Evolutionary conservation across 1,140 invertebrate species (phyloP), one percentile per base, ranked within the genome.

Genomic region (Drosophila littoralis): DNA sequence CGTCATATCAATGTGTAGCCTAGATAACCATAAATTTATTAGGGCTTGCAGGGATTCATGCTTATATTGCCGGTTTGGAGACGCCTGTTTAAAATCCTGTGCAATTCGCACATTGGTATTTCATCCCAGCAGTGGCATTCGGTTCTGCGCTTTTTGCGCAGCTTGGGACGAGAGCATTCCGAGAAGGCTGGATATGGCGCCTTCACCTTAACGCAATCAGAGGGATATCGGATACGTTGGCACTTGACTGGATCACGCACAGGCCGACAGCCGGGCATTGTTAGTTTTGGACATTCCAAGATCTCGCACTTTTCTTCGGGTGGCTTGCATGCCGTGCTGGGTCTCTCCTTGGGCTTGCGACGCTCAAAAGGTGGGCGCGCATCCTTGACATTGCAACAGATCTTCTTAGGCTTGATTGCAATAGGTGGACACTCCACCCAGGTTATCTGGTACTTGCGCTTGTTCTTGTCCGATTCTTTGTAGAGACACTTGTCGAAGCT

Each of bases 391-490:
- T 61, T 64, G 22, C 82, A 78, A 35, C 84, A 89, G 0, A 89
- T 72, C 33, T 90, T 89, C 46, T 81, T 89, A 7, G 84, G 84
- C 42, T 84, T 73, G 0, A 89, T 76, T 13, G 60, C 13, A 1
- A 89, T 15, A 0, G 63, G 48, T 0, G 84, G 85, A 28, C 84
- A 89, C 35, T 89, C 84, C 6, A 61, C 60, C 84, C 84, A 89
- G 1, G 84, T 89, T 4, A 90, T 46, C 48, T 89, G 84, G 35
- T 89, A 89, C 7, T 75, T 38, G 12, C 85, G 85, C 3, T 63
- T 61, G 6, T 68, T 54, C 40, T 89, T 89, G 13, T 89, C 78
- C 1, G 85, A 81, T 50, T 9, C 28, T 12, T 45, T 69, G 46
- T 40, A 59, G 7, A 51, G 17, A 13, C 71, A 90, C 3, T 10